Conservation (phyloP, 2,113 vertebrate species). For the Mola mola region DNA sequence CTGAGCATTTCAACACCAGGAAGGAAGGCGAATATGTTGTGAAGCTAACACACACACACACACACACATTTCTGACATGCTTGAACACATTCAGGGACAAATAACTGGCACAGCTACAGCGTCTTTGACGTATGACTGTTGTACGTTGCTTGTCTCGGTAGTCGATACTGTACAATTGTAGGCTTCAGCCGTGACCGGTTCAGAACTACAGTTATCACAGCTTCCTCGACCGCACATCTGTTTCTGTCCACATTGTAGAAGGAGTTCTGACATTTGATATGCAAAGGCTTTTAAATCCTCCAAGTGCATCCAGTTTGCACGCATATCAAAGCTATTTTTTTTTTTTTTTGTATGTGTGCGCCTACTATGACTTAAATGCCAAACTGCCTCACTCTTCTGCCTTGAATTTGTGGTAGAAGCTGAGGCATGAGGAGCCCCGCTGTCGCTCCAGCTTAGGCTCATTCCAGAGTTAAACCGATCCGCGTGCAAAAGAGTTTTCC, state of each 20-base stretch:
- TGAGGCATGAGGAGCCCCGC: constrained; percentile 38
- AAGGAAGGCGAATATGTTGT: background rate
- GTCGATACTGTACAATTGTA: constrained; percentile 33
- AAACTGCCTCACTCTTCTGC: constrained; percentile 59
- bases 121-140: constrained; percentile 15
- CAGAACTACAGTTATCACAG: constrained; percentile 26
- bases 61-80: constrained; percentile 8
- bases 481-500: constrained; percentile 22
- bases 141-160: constrained; percentile 40
- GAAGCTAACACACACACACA: background rate
- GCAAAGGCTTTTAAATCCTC: constrained; percentile 62
- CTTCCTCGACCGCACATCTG: constrained; percentile 38
- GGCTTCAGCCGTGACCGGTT: constrained; percentile 19
- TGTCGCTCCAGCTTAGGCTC: constrained; percentile 49
- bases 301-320: constrained; percentile 39
- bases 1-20: background rate
- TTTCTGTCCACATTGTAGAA: constrained; percentile 64
- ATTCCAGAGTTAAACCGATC: constrained; percentile 24
- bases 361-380: constrained; percentile 46
- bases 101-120: background rate
- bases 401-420: constrained; percentile 38
- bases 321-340: constrained; percentile 35
- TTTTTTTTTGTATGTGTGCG: constrained; percentile 22
- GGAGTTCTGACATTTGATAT: constrained; percentile 67
- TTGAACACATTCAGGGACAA: constrained; percentile 8